Evolutionary conservation across 2,113 vertebrate species (phyloP).

Genomic region (Syngnathus scovelli): DNA sequence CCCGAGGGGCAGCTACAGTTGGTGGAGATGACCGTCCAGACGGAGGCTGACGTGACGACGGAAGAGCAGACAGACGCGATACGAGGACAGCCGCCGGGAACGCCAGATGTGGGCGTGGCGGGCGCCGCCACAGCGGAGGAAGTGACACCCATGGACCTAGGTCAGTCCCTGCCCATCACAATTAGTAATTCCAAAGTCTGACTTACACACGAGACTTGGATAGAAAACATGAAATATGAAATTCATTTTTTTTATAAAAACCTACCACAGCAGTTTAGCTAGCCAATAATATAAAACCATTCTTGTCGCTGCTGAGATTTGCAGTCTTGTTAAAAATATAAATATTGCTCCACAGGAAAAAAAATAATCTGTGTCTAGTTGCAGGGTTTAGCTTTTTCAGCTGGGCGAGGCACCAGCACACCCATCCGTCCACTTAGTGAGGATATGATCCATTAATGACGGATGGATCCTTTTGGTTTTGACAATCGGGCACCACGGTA

Average conservation of each 20-base stretch:
- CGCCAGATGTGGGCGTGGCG: slow-evolving; percentile 10
- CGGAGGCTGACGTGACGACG: slow-evolving; percentile 34
- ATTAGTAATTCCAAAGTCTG: background rate
- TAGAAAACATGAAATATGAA: too few species aligned
- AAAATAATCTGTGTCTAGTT: background rate
- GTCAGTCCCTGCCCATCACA: slow-evolving; percentile 44
- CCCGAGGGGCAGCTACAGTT: slow-evolving; percentile 29
- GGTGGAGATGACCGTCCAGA: slow-evolving; percentile 47
- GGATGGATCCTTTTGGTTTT: background rate
- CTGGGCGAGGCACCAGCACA: background rate
- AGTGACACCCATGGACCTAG: slow-evolving; percentile 59
- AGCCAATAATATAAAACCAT: too few species aligned
- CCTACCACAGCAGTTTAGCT: too few species aligned
- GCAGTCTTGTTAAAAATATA: too few species aligned
- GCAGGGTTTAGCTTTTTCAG: background rate
- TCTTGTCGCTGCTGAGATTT: too few species aligned
- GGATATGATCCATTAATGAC: background rate
- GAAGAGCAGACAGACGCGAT: slow-evolving; percentile 26
- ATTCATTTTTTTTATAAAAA: too few species aligned
- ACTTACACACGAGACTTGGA: background rate
- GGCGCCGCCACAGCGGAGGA: slow-evolving; percentile 30
- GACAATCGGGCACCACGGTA: background rate
- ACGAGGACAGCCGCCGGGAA: slow-evolving; percentile 17
- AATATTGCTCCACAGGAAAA: too few species aligned
- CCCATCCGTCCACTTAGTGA: background rate